Conservation (phyloP, 2,113 vertebrate genomes). For the Romanogobio albipinnatus region DNA sequence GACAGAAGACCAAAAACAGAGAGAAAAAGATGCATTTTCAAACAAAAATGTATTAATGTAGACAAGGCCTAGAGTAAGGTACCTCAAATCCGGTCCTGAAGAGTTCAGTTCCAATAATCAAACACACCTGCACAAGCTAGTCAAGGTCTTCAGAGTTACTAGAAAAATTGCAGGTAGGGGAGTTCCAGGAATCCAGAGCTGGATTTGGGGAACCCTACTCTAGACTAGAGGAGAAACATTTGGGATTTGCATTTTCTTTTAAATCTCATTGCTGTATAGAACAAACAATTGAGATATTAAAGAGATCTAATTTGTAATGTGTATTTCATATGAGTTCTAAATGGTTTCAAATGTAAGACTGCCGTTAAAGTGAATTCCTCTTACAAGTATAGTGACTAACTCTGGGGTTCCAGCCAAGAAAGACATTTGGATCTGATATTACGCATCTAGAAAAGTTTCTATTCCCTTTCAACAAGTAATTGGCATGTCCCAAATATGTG, state of each 20-base stretch:
- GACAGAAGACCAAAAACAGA: too few relatives aligned
- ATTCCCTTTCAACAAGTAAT: constrained; percentile 34
- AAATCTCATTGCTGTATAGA: not conserved
- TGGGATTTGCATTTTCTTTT: not conserved
- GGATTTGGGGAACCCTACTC: too few relatives aligned
- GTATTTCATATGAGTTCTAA: not conserved
- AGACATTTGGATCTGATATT: constrained; percentile 29
- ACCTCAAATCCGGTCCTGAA: too few relatives aligned
- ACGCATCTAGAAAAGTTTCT: constrained; percentile 18
- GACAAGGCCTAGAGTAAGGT: too few relatives aligned
- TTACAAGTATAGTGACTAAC: not conserved
- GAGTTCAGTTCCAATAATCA: too few relatives aligned
- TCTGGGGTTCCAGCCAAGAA: constrained; percentile 26
- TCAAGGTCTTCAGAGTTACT: too few relatives aligned
- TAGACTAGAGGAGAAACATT: not conserved
- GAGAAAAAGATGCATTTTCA: too few relatives aligned
- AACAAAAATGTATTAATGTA: too few relatives aligned
- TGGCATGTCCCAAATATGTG: constrained; percentile 29
- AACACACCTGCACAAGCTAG: too few relatives aligned
- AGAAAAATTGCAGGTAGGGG: too few relatives aligned
- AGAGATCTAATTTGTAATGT: not conserved
- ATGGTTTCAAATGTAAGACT: not conserved
- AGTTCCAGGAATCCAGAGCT: too few relatives aligned
- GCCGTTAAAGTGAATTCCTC: not conserved
- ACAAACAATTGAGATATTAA: not conserved